Evolutionary conservation across 2,888 invertebrate genomes (phyloP).

Genomic region (Phengaris arion): DNA sequence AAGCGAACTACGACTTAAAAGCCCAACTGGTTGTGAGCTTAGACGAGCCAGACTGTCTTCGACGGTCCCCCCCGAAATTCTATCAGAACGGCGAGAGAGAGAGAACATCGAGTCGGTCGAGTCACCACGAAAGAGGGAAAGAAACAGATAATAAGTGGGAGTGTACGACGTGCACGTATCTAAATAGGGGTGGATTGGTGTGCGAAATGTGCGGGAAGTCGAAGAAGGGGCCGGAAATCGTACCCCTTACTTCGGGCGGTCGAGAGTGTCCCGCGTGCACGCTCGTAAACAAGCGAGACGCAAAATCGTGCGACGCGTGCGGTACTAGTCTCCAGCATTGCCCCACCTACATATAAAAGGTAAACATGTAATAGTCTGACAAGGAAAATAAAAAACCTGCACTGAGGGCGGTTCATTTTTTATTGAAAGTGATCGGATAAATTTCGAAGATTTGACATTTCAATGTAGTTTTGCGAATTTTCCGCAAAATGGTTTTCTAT

Average conservation of each 20-base stretch:
- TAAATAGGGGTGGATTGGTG: constrained; percentile 75
- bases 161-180: constrained; percentile 85
- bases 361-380: not conserved
- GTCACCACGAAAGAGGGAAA: constrained; percentile 39
- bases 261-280: constrained; percentile 88
- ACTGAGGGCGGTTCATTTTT: not conserved
- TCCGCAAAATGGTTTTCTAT: not conserved
- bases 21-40: constrained; percentile 68
- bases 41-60: constrained; percentile 60
- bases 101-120: constrained; percentile 43
- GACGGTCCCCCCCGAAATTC: constrained; percentile 50
- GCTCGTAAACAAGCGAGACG: constrained; percentile 84
- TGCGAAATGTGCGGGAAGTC: constrained; percentile 89
- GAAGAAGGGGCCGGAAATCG: constrained; percentile 78
- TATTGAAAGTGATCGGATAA: not conserved
- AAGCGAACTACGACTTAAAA: constrained; percentile 61
- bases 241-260: constrained; percentile 85
- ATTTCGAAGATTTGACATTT: too few relatives aligned
- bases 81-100: constrained; percentile 46
- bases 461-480: too few relatives aligned
- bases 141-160: constrained; percentile 78
- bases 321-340: constrained; percentile 84
- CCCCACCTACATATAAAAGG: constrained; percentile 84
- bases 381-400: not conserved
- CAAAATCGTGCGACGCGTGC: constrained; percentile 84